Conservation (phyloP, 2,888 invertebrate genomes). For the Protophormia terraenovae region DNA sequence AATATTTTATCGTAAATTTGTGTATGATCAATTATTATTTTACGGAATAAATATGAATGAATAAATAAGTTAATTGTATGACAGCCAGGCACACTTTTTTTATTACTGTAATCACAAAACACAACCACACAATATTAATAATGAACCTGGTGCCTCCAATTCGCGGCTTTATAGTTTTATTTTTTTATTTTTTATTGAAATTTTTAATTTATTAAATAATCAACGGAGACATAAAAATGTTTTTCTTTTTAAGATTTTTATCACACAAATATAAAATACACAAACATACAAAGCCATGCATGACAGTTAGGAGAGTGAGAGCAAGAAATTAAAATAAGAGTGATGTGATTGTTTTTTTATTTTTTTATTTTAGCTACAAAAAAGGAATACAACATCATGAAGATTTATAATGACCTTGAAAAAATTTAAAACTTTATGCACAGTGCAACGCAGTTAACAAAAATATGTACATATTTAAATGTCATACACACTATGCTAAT, state of each 20-base stretch:
- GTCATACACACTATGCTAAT: neutral
- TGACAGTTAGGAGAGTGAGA: neutral
- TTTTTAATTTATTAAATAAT: conserved; percentile 16
- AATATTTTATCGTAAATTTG: conserved; percentile 47
- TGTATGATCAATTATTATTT: conserved; percentile 39
- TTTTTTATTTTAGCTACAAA: conserved; percentile 10
- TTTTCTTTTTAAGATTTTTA: conserved; percentile 18
- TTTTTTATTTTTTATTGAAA: neutral
- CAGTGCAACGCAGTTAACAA: conserved; percentile 21
- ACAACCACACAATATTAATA: neutral
- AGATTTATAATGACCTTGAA: conserved; percentile 63
- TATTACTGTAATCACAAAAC: conserved; percentile 6
- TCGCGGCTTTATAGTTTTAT: neutral
- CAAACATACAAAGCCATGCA: neutral
- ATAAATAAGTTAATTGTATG: conserved; percentile 57
- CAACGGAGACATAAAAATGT: conserved; percentile 10
- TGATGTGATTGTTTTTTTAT: conserved; percentile 14
- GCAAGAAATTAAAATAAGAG: neutral
- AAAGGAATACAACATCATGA: conserved; percentile 42
- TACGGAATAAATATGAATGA: conserved; percentile 54
- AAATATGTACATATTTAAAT: neutral
- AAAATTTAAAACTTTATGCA: conserved; percentile 17
- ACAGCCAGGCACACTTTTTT: conserved; percentile 48
- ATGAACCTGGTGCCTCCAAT: conserved; percentile 13
- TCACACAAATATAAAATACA: too few species aligned